Evolutionary conservation across 1,140 invertebrate species (phyloP).

Genomic region (Druon quercuslanigerum): DNA sequence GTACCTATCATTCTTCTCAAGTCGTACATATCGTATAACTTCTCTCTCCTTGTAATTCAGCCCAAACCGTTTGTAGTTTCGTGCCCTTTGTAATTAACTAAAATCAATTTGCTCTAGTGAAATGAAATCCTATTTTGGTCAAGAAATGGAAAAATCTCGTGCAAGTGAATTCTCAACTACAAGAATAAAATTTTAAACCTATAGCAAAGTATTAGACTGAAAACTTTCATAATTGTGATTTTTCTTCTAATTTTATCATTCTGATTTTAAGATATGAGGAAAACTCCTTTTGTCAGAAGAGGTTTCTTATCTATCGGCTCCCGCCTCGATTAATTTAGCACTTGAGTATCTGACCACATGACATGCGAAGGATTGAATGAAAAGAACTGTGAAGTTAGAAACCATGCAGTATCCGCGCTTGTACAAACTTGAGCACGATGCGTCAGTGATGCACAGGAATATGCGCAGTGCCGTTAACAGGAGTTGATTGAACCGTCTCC

Average conservation of each 20-base stretch:
- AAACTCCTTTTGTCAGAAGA: neutral
- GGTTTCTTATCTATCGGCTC: neutral
- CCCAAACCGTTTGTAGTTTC: neutral
- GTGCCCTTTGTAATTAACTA: neutral
- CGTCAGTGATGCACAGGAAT: slow-evolving; percentile 42
- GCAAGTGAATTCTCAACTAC: no score
- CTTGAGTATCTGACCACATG: slow-evolving; percentile 9
- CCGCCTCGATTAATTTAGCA: slow-evolving; percentile 3
- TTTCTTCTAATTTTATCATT: neutral
- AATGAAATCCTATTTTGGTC: neutral
- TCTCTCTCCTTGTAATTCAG: neutral
- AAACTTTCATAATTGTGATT: neutral
- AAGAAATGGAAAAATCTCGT: no score
- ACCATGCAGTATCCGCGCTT: neutral
- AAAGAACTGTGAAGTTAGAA: neutral
- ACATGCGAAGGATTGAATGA: neutral
- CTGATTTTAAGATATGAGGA: neutral
- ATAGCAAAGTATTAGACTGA: no score
- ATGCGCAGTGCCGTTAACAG: slow-evolving; percentile 50
- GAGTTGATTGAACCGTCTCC: slow-evolving; percentile 55
- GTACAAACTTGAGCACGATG: slow-evolving; percentile 31
- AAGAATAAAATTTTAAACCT: no score
- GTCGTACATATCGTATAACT: neutral
- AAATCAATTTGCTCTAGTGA: neutral
- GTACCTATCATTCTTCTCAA: neutral